Conservation (phyloP, 2,797 vertebrate species). For the Myripristis jacobus region DNA sequence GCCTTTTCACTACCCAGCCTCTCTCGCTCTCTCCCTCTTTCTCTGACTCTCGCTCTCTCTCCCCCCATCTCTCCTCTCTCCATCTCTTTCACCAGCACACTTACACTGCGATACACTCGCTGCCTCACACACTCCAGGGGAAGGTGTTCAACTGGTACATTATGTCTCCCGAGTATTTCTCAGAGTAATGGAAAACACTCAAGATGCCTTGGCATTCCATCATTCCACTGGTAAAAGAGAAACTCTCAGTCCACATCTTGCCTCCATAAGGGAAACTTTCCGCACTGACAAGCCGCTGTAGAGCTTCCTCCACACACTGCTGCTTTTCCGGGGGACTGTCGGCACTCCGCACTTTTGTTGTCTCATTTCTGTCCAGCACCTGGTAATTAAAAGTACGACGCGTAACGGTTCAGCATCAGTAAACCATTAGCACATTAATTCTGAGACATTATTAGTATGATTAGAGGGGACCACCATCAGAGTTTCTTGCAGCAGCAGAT, state of each 20-base stretch:
- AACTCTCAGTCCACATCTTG: slow-evolving; percentile 59
- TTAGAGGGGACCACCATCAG: too few relatives aligned
- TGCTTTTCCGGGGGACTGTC: slow-evolving; percentile 34
- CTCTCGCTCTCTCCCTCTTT: slow-evolving; percentile 15
- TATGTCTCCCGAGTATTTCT: slow-evolving; percentile 75
- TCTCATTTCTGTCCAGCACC: slow-evolving; percentile 15
- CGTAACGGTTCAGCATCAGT: too few relatives aligned
- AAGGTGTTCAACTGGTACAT: slow-evolving; percentile 76
- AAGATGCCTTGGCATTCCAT: slow-evolving; percentile 68
- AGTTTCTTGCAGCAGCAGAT: too few relatives aligned
- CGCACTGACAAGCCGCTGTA: slow-evolving; percentile 45
- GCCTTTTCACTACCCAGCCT: background rate
- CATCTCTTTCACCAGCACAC: slow-evolving; percentile 54
- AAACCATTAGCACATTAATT: too few relatives aligned
- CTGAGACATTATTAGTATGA: too few relatives aligned
- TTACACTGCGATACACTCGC: slow-evolving; percentile 52
- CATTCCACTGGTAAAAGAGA: slow-evolving; percentile 59
- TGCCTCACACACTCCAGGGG: slow-evolving; percentile 57
- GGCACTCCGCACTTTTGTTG: slow-evolving; percentile 28
- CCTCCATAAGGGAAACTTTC: slow-evolving; percentile 62
- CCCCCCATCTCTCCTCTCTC: slow-evolving; percentile 12
- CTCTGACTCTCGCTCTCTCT: slow-evolving; percentile 19
- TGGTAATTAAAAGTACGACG: too few relatives aligned
- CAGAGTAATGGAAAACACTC: slow-evolving; percentile 80
- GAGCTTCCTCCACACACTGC: background rate